Evolutionary conservation across 2,888 invertebrate genomes (phyloP), one percentile per base, ranked within the genome.

Genomic region (Nemapogon koenigi): DNA sequence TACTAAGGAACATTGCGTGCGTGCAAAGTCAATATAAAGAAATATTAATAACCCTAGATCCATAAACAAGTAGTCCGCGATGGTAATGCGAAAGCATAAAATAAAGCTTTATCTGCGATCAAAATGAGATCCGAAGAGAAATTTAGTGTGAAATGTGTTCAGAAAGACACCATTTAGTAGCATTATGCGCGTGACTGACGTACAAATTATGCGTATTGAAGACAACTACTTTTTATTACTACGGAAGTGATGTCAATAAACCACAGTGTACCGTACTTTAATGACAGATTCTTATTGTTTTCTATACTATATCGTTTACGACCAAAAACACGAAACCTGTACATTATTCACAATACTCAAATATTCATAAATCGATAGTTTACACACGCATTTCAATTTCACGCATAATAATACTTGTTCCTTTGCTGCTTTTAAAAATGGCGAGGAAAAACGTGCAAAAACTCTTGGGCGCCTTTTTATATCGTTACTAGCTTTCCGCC

Each of bases 201-300:
- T 76, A 76, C 76, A 69, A 75, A 78, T 76, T 72, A 75, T 76
- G 71, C 76, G 68, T 75, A 75, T 75, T 57, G 61, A 66, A 62
- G 71, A 71, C 73, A 68, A 64, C 68, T 63, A 66, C 68, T 70
- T 69, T 76, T 78, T 76, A 78, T 73, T 69, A 62, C 69, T 51
- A 50, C 65, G 75, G 76, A 75, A 75, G 73, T 72, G 72, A 72
- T 64, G 71, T 75, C 75, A 70, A 73, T 75, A 76, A 75, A 76
- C 64, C 68, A 72, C 66, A 62, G 62, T 65, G 62, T 68, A 71
- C 65, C 66, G 59, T 52, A 60, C 60, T 75, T 73, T 72, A 71
- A 72, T 66, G 71, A 66, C 59, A 62, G 44, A 44, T 49, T 63
- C 66, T 64, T 70, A 72, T 71, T 63, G 69, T 64, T 65, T 64